These are phyloP conservation scores for Apeltes quadracus DNA, from an alignment of 2,113 vertebrate species.

Conservation along the genomic window DNA sequence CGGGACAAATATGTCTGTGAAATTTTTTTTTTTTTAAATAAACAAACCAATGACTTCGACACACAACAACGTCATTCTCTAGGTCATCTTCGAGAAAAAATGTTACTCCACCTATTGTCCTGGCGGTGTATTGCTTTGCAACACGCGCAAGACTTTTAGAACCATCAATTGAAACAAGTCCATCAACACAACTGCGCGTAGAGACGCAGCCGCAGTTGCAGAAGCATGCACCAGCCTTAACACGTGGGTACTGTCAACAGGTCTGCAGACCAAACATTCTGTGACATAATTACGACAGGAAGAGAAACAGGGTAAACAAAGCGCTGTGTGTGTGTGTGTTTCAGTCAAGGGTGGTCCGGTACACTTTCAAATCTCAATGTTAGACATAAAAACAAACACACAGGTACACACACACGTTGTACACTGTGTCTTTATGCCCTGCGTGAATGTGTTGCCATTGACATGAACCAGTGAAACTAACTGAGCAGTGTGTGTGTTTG, in stretches of 20 bases:
- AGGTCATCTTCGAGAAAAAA: too few relatives aligned
- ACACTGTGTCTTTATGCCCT: constrained; percentile 24
- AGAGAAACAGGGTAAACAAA: constrained; percentile 43
- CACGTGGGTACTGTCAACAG: constrained; percentile 48
- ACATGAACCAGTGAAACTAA: constrained; percentile 30
- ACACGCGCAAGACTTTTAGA: too few relatives aligned
- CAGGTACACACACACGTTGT: constrained; percentile 34
- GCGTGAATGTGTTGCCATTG: constrained; percentile 32
- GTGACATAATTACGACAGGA: constrained; percentile 60
- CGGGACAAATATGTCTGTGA: too few relatives aligned
- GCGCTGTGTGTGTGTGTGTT: constrained; percentile 42
- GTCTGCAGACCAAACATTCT: constrained; percentile 57
- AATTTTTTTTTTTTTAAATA: too few relatives aligned
- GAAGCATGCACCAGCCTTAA: too few relatives aligned
- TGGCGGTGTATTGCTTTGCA: too few relatives aligned
- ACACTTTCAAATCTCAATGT: constrained; percentile 9
- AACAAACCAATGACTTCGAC: too few relatives aligned
- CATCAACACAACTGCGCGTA: too few relatives aligned
- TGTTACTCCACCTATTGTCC: too few relatives aligned
- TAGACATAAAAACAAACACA: constrained; percentile 62
- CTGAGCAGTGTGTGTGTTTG: constrained; percentile 14
- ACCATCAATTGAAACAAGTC: too few relatives aligned
- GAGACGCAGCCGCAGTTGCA: too few relatives aligned
- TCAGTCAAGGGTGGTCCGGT: constrained; percentile 35
- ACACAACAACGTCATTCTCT: too few relatives aligned